Conservation (phyloP, 2,888 invertebrate genomes). For the Phasia obesa region DNA sequence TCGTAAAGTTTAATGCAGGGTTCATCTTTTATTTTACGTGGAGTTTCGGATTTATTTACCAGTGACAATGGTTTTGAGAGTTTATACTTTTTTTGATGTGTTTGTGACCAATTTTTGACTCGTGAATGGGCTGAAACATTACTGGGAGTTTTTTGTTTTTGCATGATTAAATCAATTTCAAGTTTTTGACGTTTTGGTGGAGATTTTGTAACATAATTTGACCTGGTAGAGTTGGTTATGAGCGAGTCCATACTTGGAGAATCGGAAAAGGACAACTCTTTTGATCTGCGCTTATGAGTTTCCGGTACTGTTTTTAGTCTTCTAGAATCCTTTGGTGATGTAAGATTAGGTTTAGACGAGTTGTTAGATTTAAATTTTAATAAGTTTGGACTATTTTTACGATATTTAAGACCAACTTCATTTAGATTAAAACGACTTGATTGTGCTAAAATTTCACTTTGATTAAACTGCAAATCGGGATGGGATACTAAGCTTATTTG, state of each 20-base stretch:
- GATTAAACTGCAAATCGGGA: slow-evolving; percentile 78
- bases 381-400: slow-evolving; percentile 71
- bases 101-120: slow-evolving; percentile 74
- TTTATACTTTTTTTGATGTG: slow-evolving; percentile 77
- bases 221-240: slow-evolving; percentile 27
- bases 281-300: slow-evolving; percentile 51
- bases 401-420: slow-evolving; percentile 76
- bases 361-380: slow-evolving; percentile 37
- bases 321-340: slow-evolving; percentile 17
- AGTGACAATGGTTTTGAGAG: slow-evolving; percentile 75
- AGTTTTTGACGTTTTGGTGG: slow-evolving; percentile 80
- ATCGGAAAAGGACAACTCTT: slow-evolving; percentile 65
- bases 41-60: slow-evolving; percentile 78
- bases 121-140: slow-evolving; percentile 71
- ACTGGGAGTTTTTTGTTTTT: slow-evolving; percentile 40
- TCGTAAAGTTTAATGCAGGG: slow-evolving; percentile 79
- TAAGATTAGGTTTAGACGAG: slow-evolving; percentile 7
- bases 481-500: slow-evolving; percentile 76
- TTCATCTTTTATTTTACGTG: slow-evolving; percentile 74
- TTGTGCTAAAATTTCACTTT: slow-evolving; percentile 82
- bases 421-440: slow-evolving; percentile 82
- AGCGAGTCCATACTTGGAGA: slow-evolving; percentile 65
- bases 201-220: slow-evolving; percentile 73
- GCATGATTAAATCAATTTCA: slow-evolving; percentile 70
- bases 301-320: slow-evolving; percentile 36